phyloP scores from a whole-genome alignment of 2,797 vertebrate genomes.

The Mareca strepera region DNA sequence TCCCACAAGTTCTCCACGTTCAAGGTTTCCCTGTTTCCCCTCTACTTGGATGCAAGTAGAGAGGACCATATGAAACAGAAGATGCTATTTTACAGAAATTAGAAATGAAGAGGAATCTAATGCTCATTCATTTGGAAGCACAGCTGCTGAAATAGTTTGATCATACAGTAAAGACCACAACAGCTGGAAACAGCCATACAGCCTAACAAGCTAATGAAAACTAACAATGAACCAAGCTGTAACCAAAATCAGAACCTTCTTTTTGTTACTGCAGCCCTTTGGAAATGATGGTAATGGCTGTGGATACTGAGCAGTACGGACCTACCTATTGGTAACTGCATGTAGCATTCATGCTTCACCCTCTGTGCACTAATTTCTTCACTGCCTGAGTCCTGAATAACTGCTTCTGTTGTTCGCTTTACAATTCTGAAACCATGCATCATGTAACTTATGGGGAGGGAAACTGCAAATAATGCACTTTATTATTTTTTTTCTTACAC shows the following conservation, averaged over 20 bases:
- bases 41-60: background rate
- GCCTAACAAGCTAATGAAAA: background rate
- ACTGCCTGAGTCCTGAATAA: background rate
- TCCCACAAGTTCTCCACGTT: background rate
- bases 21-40: background rate
- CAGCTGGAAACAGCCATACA: background rate
- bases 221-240: background rate
- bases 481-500: background rate
- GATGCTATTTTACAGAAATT: background rate
- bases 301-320: background rate
- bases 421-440: background rate
- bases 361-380: background rate
- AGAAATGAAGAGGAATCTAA: background rate
- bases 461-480: background rate
- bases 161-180: background rate
- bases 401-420: background rate
- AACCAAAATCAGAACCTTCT: background rate
- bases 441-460: rapidly evolving
- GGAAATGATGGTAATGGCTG: background rate
- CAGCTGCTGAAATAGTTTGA: background rate
- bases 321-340: background rate
- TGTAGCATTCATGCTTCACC: background rate
- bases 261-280: background rate
- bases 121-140: background rate
- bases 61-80: background rate